phyloP scores from a whole-genome alignment of 2,113 vertebrate genomes.

The Excalfactoria chinensis region DNA sequence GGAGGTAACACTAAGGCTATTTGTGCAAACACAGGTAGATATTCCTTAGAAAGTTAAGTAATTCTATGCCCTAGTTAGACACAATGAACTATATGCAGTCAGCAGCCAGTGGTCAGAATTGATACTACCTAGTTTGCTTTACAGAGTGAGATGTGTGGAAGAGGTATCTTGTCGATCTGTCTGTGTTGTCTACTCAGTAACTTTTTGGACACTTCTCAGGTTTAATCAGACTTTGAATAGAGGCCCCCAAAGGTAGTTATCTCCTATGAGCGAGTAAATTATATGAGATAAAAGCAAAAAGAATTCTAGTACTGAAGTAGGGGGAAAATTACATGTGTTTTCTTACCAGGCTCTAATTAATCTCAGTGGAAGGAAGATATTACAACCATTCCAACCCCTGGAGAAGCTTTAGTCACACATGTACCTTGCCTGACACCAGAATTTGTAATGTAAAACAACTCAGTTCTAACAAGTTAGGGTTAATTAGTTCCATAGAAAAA shows the following conservation, averaged over 20 bases:
- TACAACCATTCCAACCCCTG: background rate
- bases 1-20: background rate
- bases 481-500: background rate
- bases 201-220: background rate
- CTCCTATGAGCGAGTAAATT: background rate
- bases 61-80: background rate
- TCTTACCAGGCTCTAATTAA: background rate
- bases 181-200: background rate
- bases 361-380: background rate
- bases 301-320: background rate
- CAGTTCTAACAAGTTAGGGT: background rate
- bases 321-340: background rate
- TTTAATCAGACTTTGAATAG: background rate
- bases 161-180: background rate
- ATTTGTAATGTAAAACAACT: background rate
- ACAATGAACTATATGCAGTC: background rate
- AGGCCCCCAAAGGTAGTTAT: background rate
- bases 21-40: background rate
- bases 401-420: background rate
- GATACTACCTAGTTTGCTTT: background rate
- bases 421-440: background rate
- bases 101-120: background rate
- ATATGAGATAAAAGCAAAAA: background rate
- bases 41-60: background rate
- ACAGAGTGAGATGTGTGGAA: background rate